Base-by-base conservation (phyloP, 2,888 invertebrate species). In the Craniophora ligustri region DNA sequence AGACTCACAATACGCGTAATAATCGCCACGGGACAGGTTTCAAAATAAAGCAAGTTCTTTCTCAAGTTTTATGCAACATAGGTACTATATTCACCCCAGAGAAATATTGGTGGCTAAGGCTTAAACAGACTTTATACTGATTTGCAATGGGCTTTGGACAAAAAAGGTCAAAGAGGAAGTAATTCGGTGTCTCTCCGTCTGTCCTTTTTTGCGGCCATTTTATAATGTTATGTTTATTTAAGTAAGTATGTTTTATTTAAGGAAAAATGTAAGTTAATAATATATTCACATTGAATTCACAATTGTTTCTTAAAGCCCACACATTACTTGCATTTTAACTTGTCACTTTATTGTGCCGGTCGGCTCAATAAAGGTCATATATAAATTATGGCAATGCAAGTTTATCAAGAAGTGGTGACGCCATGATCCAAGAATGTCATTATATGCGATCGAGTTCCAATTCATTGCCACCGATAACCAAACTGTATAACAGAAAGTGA, bases 361-460 rank as follows among this genome's bases (percentile, higher is more conserved):
- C 46, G 23, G 59, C 10, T 38, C 23, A 13, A 31, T 60, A 78
- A 78, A 76, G 77, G 79, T 78, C 73, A 63, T 64, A 42, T 50
- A 68, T 70, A 76, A 75, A 73, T 76, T 73, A 77, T 67, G 67
- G 68, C 61, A 65, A 60, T 63, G 57, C 60, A 61, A 75, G 75
- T 74, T 71, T 75, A 65, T 67, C 63, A 50, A 50, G 57, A 54
- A 68, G 50, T 44, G 53, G 66, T 80, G 77, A 82, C 76, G 71
- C 50, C 69, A 74, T 56, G 44, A 11, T 47, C 35, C 45, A 72
- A 67, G 75, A 81, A 82, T 81, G 75, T 54, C 55, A 69, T 67
- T 67, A 66, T 47, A 35, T 55, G 28, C 47, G 67, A 49, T 60
- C 63, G 53, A 68, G 58, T 65, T 73, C 39, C 69, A 70, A 67